These are phyloP conservation scores for Drosophila persimilis DNA, from an alignment of 1,140 invertebrate genomes.

Conservation along the genomic window DNA sequence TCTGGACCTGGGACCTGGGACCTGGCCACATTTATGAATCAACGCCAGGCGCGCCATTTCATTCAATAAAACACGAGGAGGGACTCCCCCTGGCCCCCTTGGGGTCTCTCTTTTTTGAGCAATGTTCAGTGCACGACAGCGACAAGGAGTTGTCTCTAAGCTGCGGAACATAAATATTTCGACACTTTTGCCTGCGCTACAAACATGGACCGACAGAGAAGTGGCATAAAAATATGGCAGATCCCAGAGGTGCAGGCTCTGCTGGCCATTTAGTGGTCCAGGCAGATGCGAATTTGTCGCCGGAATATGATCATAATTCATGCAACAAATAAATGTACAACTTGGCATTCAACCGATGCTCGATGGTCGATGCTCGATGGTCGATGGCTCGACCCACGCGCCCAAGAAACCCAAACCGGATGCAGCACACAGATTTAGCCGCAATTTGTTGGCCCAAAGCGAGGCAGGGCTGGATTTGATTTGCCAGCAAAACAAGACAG, in stretches of 20 bases:
- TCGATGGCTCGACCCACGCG: conserved; percentile 46
- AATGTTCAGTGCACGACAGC: conserved; percentile 72
- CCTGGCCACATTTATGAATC: conserved; percentile 74
- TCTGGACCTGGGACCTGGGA: conserved; percentile 29
- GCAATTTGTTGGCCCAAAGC: conserved; percentile 39
- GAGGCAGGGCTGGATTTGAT: conserved; percentile 14
- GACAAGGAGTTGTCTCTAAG: conserved; percentile 65
- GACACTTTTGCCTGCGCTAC: conserved; percentile 77
- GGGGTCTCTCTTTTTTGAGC: conserved; percentile 43
- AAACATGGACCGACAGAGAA: conserved; percentile 61
- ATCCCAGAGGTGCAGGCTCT: conserved; percentile 27
- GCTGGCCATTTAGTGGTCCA: conserved; percentile 60
- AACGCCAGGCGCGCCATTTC: conserved; percentile 76
- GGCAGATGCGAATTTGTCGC: conserved; percentile 65
- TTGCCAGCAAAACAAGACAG: not conserved
- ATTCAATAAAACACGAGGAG: conserved; percentile 78
- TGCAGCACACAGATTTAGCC: conserved; percentile 28
- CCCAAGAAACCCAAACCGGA: conserved; percentile 34
- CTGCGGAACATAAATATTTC: conserved; percentile 78
- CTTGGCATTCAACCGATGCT: conserved; percentile 26
- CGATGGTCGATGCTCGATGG: conserved; percentile 9
- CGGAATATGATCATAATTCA: conserved; percentile 78
- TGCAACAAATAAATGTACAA: conserved; percentile 77
- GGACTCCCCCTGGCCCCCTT: not conserved
- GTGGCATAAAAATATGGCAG: conserved; percentile 81